phyloP scores from a whole-genome alignment of 1,140 invertebrate genomes.

The Luehdorfia chinensis region DNA sequence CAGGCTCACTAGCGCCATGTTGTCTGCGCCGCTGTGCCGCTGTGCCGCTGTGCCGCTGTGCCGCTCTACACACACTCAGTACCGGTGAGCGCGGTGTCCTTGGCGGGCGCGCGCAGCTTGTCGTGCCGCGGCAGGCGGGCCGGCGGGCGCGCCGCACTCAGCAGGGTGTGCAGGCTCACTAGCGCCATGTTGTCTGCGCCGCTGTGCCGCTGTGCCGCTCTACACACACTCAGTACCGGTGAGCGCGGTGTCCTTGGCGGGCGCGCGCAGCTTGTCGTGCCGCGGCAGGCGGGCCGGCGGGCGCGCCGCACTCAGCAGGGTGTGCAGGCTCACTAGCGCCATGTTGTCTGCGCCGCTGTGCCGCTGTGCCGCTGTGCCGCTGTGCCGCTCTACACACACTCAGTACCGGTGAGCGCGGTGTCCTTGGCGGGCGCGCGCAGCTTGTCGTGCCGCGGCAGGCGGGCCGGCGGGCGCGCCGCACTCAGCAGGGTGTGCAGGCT shows the following conservation, averaged over 20 bases:
- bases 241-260: slow-evolving; percentile 34
- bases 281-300: slow-evolving; percentile 34
- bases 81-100: slow-evolving; percentile 42
- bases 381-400: slow-evolving; percentile 19
- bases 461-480: slow-evolving; percentile 40
- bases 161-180: slow-evolving; percentile 53
- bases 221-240: slow-evolving; percentile 37
- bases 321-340: slow-evolving; percentile 55
- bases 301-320: slow-evolving; percentile 47
- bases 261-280: slow-evolving; percentile 21
- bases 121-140: slow-evolving; percentile 28
- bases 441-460: slow-evolving; percentile 28
- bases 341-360: slow-evolving; percentile 41
- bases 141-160: slow-evolving; percentile 45
- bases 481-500: slow-evolving; percentile 54
- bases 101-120: slow-evolving; percentile 23
- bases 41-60: not conserved
- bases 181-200: slow-evolving; percentile 45
- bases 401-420: slow-evolving; percentile 34
- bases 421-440: slow-evolving; percentile 25
- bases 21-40: slow-evolving; percentile 33
- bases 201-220: not conserved
- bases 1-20: slow-evolving; percentile 50
- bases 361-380: not conserved
- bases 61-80: slow-evolving; percentile 17